A percentile compares a stretch with the other conserved stretches of the same genome.
Evolutionary conservation across 2,888 invertebrate genomes (phyloP).

Genomic region (Hypomecis atomaria): DNA sequence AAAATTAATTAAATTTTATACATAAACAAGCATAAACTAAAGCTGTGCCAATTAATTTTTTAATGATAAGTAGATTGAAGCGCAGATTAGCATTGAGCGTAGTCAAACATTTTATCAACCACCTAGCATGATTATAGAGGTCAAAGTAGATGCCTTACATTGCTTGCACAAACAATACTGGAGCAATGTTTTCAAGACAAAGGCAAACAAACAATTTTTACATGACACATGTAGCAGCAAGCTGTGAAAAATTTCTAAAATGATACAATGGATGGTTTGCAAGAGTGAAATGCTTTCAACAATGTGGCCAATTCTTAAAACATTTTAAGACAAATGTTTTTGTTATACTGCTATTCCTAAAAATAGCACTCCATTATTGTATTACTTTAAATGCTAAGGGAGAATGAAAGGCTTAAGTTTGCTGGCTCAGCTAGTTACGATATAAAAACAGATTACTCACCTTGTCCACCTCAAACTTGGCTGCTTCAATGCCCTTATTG

Average conservation of each 20-base stretch:
- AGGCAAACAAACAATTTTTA: constrained; percentile 22
- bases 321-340: no score
- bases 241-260: constrained; percentile 1
- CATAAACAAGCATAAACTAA: background rate
- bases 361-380: no score
- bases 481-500: constrained; percentile 92
- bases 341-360: no score
- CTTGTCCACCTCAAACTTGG: constrained; percentile 89
- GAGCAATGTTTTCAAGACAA: constrained; percentile 25
- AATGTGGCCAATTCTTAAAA: background rate
- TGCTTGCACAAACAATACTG: constrained; percentile 21
- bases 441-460: constrained; percentile 64
- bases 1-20: background rate
- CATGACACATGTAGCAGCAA: background rate
- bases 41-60: constrained; percentile 2
- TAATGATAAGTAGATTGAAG: constrained; percentile 10
- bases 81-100: constrained; percentile 2
- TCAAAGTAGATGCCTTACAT: constrained; percentile 17
- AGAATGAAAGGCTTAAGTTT: background rate
- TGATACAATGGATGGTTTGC: background rate
- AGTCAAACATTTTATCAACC: constrained; percentile 11
- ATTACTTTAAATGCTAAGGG: no score
- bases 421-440: background rate
- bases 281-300: background rate
- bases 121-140: constrained; percentile 17